Conservation (phyloP, 1,140 invertebrate species). For the Dufourea novaeangliae region DNA sequence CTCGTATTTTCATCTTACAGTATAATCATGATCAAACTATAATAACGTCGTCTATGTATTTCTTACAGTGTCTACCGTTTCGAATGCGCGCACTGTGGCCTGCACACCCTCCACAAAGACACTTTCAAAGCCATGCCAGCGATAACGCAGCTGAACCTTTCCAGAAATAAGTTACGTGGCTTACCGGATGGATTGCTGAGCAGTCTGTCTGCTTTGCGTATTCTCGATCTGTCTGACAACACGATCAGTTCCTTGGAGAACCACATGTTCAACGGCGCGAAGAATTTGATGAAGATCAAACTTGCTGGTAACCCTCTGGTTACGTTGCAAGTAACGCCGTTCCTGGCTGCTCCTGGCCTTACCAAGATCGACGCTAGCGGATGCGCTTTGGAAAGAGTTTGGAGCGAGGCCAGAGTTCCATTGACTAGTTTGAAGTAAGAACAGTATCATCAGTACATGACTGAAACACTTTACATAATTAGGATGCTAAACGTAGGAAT, state of each 20-base stretch:
- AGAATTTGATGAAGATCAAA: slow-evolving; percentile 84
- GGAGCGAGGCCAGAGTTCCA: slow-evolving; percentile 81
- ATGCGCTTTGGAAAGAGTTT: slow-evolving; percentile 84
- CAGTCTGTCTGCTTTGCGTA: slow-evolving; percentile 82
- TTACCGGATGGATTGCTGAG: slow-evolving; percentile 79
- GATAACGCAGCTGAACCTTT: slow-evolving; percentile 84
- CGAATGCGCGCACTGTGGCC: slow-evolving; percentile 86
- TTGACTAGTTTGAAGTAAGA: slow-evolving; percentile 68
- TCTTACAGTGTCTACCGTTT: slow-evolving; percentile 84
- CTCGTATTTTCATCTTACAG: too few species aligned
- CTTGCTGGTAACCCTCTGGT: slow-evolving; percentile 87
- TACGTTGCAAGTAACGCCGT: slow-evolving; percentile 85
- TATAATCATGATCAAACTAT: too few species aligned
- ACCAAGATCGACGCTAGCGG: slow-evolving; percentile 85
- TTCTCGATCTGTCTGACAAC: slow-evolving; percentile 88
- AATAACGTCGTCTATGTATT: not conserved
- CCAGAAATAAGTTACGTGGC: slow-evolving; percentile 81
- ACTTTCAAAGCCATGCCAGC: slow-evolving; percentile 86
- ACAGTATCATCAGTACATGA: not conserved
- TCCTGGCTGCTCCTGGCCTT: slow-evolving; percentile 83
- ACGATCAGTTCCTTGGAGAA: slow-evolving; percentile 82
- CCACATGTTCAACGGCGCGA: slow-evolving; percentile 83
- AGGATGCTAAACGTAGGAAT: too few species aligned
- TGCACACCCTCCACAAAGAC: slow-evolving; percentile 83
- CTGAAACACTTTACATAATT: too few species aligned